Evolutionary conservation across 2,888 invertebrate species (phyloP).

Genomic region (Bombylius major): DNA sequence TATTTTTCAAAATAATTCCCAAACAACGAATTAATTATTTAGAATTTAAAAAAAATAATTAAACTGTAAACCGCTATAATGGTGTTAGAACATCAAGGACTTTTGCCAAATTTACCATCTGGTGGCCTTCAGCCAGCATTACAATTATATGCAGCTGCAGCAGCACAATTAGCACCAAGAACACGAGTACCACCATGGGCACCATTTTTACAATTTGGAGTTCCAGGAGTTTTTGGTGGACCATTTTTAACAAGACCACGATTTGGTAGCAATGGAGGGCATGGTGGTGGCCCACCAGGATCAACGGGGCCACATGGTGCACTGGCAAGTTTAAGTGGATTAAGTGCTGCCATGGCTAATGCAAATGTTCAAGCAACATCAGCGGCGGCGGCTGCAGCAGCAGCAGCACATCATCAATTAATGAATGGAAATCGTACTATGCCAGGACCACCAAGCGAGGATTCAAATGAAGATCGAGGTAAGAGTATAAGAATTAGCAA

Average conservation of each 20-base stretch:
- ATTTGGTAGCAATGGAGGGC: slow-evolving; percentile 15
- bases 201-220: slow-evolving; percentile 43
- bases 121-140: slow-evolving; percentile 53
- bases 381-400: slow-evolving; percentile 14
- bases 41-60: no score
- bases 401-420: slow-evolving; percentile 30
- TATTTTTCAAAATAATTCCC: no score
- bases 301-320: slow-evolving; percentile 25
- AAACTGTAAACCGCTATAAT: slow-evolving; percentile 29
- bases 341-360: slow-evolving; percentile 20
- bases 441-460: slow-evolving; percentile 43
- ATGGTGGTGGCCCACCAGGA: slow-evolving; percentile 10
- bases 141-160: slow-evolving; percentile 57
- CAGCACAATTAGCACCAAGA: slow-evolving; percentile 39
- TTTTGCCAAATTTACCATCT: slow-evolving; percentile 23
- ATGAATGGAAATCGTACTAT: slow-evolving; percentile 14
- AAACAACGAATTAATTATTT: no score
- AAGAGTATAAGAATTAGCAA: slow-evolving; percentile 22
- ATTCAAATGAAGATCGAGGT: slow-evolving; percentile 43
- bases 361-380: slow-evolving; percentile 28
- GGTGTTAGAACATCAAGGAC: slow-evolving; percentile 44
- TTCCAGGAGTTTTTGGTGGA: slow-evolving; percentile 35
- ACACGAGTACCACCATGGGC: slow-evolving; percentile 46
- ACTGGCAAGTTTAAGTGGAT: slow-evolving; percentile 16
- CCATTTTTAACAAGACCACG: slow-evolving; percentile 24